Conservation (phyloP, 2,113 vertebrate species). For the Plotosus lineatus region DNA sequence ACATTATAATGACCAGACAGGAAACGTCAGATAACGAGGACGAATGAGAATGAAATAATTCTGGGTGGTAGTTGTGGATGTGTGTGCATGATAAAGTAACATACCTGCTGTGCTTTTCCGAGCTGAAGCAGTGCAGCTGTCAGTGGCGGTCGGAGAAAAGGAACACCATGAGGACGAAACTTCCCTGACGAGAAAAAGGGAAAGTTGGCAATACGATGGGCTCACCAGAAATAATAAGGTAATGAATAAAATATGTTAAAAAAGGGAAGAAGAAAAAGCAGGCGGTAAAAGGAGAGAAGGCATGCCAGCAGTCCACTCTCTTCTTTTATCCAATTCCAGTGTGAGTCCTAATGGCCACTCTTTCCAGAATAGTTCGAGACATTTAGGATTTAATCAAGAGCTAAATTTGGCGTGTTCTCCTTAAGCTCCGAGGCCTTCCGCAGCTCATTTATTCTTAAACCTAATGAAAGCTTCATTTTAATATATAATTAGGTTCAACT, state of each 20-base stretch:
- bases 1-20: neutral
- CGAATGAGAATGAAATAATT: neutral
- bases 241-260: neutral
- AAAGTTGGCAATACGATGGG: constrained; percentile 30
- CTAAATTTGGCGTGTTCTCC: constrained; percentile 74
- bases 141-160: constrained; percentile 82
- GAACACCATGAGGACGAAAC: constrained; percentile 81
- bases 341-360: constrained; percentile 62
- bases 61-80: neutral
- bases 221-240: constrained; percentile 16
- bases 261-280: neutral
- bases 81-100: neutral
- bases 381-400: constrained; percentile 77
- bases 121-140: constrained; percentile 84
- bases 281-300: neutral
- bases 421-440: constrained; percentile 65
- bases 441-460: constrained; percentile 71
- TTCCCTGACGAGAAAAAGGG: constrained; percentile 68
- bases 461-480: constrained; percentile 74
- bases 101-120: constrained; percentile 91
- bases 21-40: neutral
- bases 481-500: constrained; percentile 78
- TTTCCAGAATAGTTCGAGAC: constrained; percentile 67
- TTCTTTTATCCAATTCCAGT: constrained; percentile 60
- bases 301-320: constrained; percentile 19